Evolutionary conservation across 2,797 vertebrate species (phyloP).

Genomic region (Podargus strigoides): DNA sequence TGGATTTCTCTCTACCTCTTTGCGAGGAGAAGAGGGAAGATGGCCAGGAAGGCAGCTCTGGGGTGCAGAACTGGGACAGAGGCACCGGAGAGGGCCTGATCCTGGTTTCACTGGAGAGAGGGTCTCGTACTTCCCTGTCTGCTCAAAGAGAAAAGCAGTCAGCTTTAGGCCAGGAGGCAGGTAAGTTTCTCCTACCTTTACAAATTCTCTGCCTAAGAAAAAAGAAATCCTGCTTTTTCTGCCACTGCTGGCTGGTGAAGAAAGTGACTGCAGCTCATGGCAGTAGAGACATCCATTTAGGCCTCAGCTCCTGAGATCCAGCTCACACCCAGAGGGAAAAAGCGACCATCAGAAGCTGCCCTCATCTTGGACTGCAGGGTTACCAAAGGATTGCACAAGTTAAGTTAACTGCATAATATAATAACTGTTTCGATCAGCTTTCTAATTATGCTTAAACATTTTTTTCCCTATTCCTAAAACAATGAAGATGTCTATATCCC

Average conservation of each 20-base stretch:
- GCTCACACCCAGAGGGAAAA: background rate
- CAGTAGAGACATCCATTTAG: background rate
- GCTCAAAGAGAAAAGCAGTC: background rate
- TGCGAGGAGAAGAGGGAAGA: background rate
- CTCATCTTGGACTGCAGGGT: background rate
- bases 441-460: background rate
- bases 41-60: background rate
- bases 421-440: background rate
- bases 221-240: background rate
- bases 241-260: background rate
- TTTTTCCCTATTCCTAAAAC: background rate
- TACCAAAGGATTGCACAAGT: background rate
- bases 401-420: background rate
- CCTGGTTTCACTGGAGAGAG: background rate
- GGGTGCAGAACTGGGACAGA: background rate
- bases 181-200: background rate
- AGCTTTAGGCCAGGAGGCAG: background rate
- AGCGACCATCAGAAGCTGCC: background rate
- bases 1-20: background rate
- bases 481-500: background rate
- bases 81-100: background rate
- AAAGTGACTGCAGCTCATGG: background rate
- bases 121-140: accelerated
- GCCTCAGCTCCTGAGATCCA: background rate
- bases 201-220: background rate